Evolutionary conservation across 23 tunicate genomes (phyloP), one percentile per base, ranked within the genome.

Genomic region (Styela plicata): DNA sequence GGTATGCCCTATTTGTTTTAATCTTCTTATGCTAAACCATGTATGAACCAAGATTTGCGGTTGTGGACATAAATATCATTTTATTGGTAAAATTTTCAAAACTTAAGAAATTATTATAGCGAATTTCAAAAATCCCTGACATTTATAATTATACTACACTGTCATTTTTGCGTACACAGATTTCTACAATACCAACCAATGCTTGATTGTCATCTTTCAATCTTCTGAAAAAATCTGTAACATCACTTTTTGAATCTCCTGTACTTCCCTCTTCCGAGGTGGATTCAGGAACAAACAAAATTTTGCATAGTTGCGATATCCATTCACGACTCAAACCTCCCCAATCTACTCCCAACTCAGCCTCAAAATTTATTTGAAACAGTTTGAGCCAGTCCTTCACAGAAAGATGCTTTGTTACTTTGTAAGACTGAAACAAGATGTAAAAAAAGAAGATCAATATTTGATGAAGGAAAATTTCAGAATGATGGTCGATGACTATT

Each of bases 301-400:
- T 79, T 80, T 85, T 85, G 86, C 93, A 84, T 25, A 93, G 79
- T 23, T 85, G 80, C 26, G 82, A 78, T 30, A 88, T 36, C 98
- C 98, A 93, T 83, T 93, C 98, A 37, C 93, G 74, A 69, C 80
- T 82, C 63, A 93, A 24, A 23, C 98, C 98, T 24, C 98, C 98
- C 93, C 94, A 93, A 63, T 93, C 98, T 1, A 93, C 26, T 2
- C 98, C 98, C 0, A 73, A 27, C 80, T 93, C 98, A 31, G 63
- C 70, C 69, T 77, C 63, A 68, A 93, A 93, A 24, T 32, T 33
- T 86, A 93, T 75, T 3, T 77, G 74, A 63, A 93, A 93, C 63
- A 64, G 80, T 31, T 74, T 64, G 20, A 63, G 25, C 98, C 98
- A 93, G 23, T 88, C 88, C 5, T 67, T 34, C 1, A 79, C 63